Evolutionary conservation across 2,797 vertebrate species (phyloP), one percentile per base, ranked within the genome.

Genomic region (Acanthurus lineatus): DNA sequence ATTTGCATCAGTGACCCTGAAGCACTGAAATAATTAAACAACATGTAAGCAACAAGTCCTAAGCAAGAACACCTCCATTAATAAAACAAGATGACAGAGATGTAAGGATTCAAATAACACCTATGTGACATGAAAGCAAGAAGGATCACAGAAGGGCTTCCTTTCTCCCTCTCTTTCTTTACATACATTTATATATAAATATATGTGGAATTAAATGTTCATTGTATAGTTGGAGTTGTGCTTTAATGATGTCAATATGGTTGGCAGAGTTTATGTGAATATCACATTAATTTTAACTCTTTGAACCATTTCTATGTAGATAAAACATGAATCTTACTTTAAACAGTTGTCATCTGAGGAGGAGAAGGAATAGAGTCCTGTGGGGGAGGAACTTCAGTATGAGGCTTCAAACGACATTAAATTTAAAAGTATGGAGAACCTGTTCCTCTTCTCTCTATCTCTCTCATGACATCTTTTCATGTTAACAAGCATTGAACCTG

Each of bases 401-500:
- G 14, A 54, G 67, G 77, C 77, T 87, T 83, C 65, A 82, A 82
- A 78, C 56, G 19, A 52, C 57, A 62, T n/a, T 19, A 60, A 72
- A 87, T 81, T 80, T 40, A 81, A 47, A 40, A 67, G 73, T 62
- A 69, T 48, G 32, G 58, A 67, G 73, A 77, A 69, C 20, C 47
- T 59, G 7, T 14, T 32, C 38, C 59, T 69, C 57, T 35, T 14
- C 6, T 42, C 38, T 28, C 32, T 12, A 9, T 38, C 51, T n/a
- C 49, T 79, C 52, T 60, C n/a, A 3, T 59, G 2, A 54, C 19
- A 15, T 73, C 61, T 65, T 77, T 85, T 87, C 44, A 81, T 81
- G 81, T 86, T 91, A 89, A 89, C 84, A 85, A 87, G 88, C 73
- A 11, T 9, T 76, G 70, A 86, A 82, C 56, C 72, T 54, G 54